Percentiles rank a stretch among this genome's conserved stretches.
phyloP scores from a whole-genome alignment of 2,113 vertebrate species.

The Panthera leo region DNA sequence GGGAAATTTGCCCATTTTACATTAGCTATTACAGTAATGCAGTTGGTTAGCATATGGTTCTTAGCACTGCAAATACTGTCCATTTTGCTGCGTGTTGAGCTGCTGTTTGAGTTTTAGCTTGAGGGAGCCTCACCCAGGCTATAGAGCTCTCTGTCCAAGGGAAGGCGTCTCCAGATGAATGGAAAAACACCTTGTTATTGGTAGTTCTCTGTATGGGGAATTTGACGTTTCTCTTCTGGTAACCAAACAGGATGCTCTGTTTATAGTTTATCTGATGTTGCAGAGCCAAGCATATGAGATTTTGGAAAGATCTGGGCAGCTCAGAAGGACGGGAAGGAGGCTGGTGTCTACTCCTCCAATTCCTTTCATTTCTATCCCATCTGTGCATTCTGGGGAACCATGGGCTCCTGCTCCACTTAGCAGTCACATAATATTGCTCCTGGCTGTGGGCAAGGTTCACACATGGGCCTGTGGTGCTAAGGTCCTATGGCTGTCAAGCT shows the following conservation, averaged over 20 bases:
- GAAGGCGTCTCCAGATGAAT: background rate
- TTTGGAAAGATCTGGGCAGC: constrained; percentile 38
- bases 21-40: constrained; percentile 44
- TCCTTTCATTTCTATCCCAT: background rate
- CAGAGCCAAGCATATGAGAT: constrained; percentile 7
- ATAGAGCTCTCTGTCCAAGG: constrained; percentile 13
- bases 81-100: constrained; percentile 43
- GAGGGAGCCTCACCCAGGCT: constrained; percentile 38
- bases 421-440: background rate
- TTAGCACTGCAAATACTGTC: constrained; percentile 30
- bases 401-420: background rate
- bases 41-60: background rate
- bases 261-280: constrained; percentile 19
- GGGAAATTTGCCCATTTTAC: constrained; percentile 23
- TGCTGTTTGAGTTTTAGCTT: constrained; percentile 66
- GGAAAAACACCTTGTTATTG: constrained; percentile 62
- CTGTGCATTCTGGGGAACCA: background rate
- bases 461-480: background rate
- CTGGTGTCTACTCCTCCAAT: background rate
- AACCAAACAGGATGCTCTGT: background rate
- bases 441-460: constrained; percentile 11
- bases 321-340: background rate
- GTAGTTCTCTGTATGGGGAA: constrained; percentile 6
- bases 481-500: background rate
- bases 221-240: constrained; percentile 34